A percentile compares a stretch with the other conserved stretches of the same genome.
These are phyloP conservation scores for Bradypodion pumilum DNA, from an alignment of 2,797 vertebrate species.

Conservation along the genomic window DNA sequence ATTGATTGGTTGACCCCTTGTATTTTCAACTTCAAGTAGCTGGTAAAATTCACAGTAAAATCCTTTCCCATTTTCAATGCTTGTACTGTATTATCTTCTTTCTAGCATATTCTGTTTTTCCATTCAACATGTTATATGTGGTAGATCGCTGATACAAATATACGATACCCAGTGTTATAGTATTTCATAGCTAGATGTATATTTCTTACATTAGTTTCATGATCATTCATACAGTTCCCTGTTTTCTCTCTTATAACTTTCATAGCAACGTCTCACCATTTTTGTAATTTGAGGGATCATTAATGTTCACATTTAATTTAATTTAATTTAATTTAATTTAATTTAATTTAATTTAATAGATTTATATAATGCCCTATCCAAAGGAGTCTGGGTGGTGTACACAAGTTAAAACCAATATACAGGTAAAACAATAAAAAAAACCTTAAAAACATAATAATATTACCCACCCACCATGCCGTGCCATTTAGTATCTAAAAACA, in stretches of 20 bases:
- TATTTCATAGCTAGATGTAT: background rate
- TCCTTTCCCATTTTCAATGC: slow-evolving; percentile 12
- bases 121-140: background rate
- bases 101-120: background rate
- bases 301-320: background rate
- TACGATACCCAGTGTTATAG: background rate
- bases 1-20: slow-evolving; percentile 8
- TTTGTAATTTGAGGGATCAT: background rate
- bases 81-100: background rate
- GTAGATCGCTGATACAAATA: background rate
- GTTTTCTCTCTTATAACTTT: background rate
- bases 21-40: slow-evolving; percentile 15
- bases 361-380: too few species aligned
- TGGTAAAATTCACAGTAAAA: slow-evolving; percentile 17
- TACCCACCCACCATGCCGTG: too few species aligned
- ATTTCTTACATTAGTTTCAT: too few species aligned
- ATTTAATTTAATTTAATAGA: too few species aligned
- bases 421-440: too few species aligned
- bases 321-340: too few species aligned
- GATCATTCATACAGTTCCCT: background rate
- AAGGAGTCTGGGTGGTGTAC: too few species aligned
- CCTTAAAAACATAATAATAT: too few species aligned
- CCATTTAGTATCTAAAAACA: too few species aligned
- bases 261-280: background rate
- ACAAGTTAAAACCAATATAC: too few species aligned